phyloP scores from a whole-genome alignment of 2,113 vertebrate species.

The Parus major region DNA sequence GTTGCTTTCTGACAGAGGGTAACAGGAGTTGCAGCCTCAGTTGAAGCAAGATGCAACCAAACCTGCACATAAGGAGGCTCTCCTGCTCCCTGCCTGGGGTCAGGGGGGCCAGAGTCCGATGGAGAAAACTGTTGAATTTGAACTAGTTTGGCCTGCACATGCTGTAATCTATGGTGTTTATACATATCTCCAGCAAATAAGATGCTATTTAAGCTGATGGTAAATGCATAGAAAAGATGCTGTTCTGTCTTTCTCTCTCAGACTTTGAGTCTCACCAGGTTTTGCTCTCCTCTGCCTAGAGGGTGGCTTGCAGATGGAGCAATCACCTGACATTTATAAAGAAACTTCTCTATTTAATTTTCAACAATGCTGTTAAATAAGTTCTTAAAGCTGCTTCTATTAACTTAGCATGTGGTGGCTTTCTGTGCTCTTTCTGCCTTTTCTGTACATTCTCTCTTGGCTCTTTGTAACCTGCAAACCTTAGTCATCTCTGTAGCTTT shows the following conservation, averaged over 20 bases:
- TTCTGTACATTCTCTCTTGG: not conserved
- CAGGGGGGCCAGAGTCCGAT: not conserved
- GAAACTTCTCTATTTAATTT: not conserved
- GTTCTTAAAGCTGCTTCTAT: not conserved
- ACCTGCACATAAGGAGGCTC: not conserved
- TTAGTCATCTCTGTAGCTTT: not conserved
- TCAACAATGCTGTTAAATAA: not conserved
- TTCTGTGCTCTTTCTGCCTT: not conserved
- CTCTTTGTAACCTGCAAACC: not conserved
- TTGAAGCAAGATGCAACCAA: not conserved
- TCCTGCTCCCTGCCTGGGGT: not conserved
- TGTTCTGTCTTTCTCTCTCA: not conserved
- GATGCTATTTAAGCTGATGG: not conserved
- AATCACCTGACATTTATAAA: not conserved
- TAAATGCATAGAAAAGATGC: not conserved
- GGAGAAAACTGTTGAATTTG: not conserved
- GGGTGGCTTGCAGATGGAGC: not conserved
- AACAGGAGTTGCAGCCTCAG: fast-evolving
- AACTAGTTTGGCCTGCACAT: not conserved
- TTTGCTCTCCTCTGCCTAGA: not conserved
- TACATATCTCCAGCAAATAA: not conserved
- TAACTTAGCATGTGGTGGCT: not conserved
- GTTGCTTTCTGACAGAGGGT: not conserved
- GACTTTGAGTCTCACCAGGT: not conserved
- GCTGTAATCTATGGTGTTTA: not conserved